Evolutionary conservation across 2,113 vertebrate species (phyloP), one percentile per base, ranked within the genome.

Genomic region (Percopsis transmontana): DNA sequence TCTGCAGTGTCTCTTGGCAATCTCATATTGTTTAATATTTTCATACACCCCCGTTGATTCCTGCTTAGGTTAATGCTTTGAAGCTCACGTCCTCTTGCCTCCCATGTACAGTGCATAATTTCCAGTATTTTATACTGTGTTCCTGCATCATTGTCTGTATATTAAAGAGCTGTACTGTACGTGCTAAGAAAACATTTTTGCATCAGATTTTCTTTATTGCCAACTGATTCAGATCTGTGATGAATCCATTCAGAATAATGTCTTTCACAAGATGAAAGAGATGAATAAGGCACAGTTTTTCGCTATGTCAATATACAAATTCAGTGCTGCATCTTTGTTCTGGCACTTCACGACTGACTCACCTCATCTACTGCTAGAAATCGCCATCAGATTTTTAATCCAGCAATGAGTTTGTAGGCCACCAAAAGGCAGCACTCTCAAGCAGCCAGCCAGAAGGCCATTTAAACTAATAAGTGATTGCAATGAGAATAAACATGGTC

Each of bases 381-480:
- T 41, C 56, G 16, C 19, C 20, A 54, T 64, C 39, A 6, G 44
- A 67, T 65, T 59, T 59, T 70, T 51, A 44, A 62, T 74, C 58
- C 27, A 68, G 19, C 65, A 58, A 52, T 65, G 55, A 41, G 65
- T 74, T 70, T 79, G 44, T 15, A 38, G 54, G 11, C 62, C 66
- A 71, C 74, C 14, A 63, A 40, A 61, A 27, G n/a, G 12, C 23
- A 57, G n/a, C 14, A 1, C 57, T 66, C n/a, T 14, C 58, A 18
- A 77, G 50, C 15, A 72, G 21, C 53, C 45, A 38, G 16, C 45
- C 68, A 68, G 58, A 21, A 55, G 24, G 66, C 69, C 62, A 78
- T 76, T 79, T 83, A 77, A 74, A 76, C 77, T 71, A 86, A 84
- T 78, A 77, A 83, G 66, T 70, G 68, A 86, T 73, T 72, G 63